Evolutionary conservation across 2,113 vertebrate genomes (phyloP), one percentile per base, ranked within the genome.

Genomic region (Leptosomus discolor): DNA sequence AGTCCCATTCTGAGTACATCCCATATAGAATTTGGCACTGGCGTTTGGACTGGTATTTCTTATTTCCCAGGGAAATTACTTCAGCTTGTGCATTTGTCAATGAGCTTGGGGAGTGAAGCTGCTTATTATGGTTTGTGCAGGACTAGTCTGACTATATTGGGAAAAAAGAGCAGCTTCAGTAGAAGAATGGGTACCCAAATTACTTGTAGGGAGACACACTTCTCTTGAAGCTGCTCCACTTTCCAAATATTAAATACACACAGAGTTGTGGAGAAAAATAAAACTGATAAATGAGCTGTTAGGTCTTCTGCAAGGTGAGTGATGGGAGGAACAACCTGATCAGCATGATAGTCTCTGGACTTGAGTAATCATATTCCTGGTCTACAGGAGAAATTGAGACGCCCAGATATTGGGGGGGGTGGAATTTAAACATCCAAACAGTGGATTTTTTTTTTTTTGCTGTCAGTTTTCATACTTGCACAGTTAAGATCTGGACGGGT

Each of bases 361-460:
- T 68, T 90, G 16, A 87, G 7, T 46, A 84, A 36, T 27, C 30
- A 34, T 21, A 37, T 41, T 11, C 17, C 16, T 17, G 50, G 24
- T 32, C 6, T 45, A 73, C 3, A 71, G 51, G 14, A 92, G 43
- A 75, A 57, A 86, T 45, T 57, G 41, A 87, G 11, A 67, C 65
- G 36, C 15, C 22, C 8, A 37, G 15, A 30, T 46, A 46, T 46
- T n/a, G n/a, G n/a, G n/a, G n/a, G n/a, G n/a, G n/a, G 45, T 53
- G 51, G 10, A 82, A 71, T 63, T 71, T 48, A 71, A 80, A 32
- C 20, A 81, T 65, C 34, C 8, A 11, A 73, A 39, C 18, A 50
- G 18, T n/a, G 16, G 23, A 2, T 3, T 3, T 13, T 17, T 41
- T 3, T 3, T 11, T 15, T 50, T 84, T 53, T 12, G 1, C 30